Evolutionary conservation across 37 sponge, comb jelly and placozoan genomes (phyloP), one percentile per base, ranked within the genome.

Genomic region (Chondrilla cf. caribensis): DNA sequence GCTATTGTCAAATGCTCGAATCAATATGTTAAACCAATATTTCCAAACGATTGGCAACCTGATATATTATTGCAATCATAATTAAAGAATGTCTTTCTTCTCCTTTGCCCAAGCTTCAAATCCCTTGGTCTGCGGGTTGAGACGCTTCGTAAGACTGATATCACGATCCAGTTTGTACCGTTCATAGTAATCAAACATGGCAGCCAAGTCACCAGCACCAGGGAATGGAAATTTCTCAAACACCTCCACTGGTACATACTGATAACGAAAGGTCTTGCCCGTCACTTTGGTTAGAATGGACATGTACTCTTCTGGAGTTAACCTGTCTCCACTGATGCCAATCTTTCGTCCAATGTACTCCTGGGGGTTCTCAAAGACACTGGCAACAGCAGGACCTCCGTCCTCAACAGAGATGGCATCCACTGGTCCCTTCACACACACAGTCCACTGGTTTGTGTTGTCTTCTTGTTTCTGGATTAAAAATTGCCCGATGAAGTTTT

Each of bases 301-400:
- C 28, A 36, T 60, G 73, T 90, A 90, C 44, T 90, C 87, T 26
- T n/a, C 24, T 0, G 81, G 7, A 1, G 90, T 86, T 19, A 44
- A 25, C 19, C 64, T 58, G 0, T 86, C 90, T 24, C 73, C 81
- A 32, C 75, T 51, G 1, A 90, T 32, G 0, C 87, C 90, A 31
- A 90, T 54, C 57, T 86, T 90, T 59, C 79, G 82, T 25, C 90
- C 90, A 65, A 90, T 82, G 84, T 41, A 90, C 33, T 86, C 75
- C 0, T 70, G 64, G 2, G 87, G 90, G 51, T 83, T 85, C 15
- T 35, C 31, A 26, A 92, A 84, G 57, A 92, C 67, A 24, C 79
- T 39, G 21, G 86, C 93, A 4, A 92, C 89, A 55, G 70, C 80
- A 17, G 84, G 81, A 0, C 89, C 93, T n/a, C n/a, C n/a, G n/a